Evolutionary conservation across 2,113 vertebrate species (phyloP).

Genomic region (Istiophorus platypterus): DNA sequence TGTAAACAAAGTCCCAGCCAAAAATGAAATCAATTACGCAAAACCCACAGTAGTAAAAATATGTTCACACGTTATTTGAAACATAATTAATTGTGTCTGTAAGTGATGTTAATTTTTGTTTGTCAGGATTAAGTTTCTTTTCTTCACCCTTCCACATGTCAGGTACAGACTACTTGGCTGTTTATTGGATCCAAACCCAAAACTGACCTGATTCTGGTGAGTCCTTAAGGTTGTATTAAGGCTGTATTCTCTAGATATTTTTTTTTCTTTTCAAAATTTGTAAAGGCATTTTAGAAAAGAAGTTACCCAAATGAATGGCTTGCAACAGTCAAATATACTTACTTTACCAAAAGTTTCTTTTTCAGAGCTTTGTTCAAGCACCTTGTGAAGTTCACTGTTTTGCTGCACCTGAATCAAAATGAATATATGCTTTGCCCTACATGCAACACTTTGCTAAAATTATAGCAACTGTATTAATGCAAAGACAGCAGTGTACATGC

Average conservation of each 20-base stretch:
- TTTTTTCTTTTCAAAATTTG: background rate
- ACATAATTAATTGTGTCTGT: background rate
- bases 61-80: background rate
- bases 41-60: background rate
- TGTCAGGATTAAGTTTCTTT: background rate
- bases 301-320: background rate
- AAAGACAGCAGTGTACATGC: background rate
- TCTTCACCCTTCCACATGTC: background rate
- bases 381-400: background rate
- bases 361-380: too few species aligned
- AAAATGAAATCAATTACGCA: background rate
- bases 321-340: background rate
- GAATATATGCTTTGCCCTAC: background rate
- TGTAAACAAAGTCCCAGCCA: background rate
- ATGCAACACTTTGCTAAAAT: background rate
- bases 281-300: background rate
- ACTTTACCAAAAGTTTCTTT: background rate
- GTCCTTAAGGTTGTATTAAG: background rate
- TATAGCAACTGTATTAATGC: too few species aligned
- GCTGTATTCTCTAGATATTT: background rate
- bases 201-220: background rate
- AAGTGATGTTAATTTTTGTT: constrained; percentile 2
- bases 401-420: background rate
- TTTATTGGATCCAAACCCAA: background rate
- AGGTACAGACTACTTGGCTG: background rate